Evolutionary conservation across 2,888 invertebrate species (phyloP).

Genomic region (Stegophylla sp.): DNA sequence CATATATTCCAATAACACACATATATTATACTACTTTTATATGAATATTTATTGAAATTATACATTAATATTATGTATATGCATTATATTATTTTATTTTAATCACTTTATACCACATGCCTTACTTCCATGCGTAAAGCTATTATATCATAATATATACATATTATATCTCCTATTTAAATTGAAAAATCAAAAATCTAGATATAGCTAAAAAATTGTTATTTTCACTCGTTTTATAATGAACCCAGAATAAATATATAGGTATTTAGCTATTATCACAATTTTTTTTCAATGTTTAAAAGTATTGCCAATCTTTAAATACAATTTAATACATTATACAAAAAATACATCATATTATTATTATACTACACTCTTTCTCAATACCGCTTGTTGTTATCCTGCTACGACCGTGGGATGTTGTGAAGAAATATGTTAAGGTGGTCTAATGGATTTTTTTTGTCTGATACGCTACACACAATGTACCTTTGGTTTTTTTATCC

Average conservation of each 20-base stretch:
- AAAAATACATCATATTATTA: slow-evolving; percentile 31
- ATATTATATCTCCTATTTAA: slow-evolving; percentile 17
- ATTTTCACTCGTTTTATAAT: not conserved
- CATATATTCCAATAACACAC: no score
- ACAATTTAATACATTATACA: slow-evolving; percentile 28
- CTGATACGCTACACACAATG: slow-evolving; percentile 44
- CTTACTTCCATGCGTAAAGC: no score
- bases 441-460: slow-evolving; percentile 52
- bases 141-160: not conserved
- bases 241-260: no score
- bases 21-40: no score
- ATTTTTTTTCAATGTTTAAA: not conserved
- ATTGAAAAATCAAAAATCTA: slow-evolving; percentile 1
- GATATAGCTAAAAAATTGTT: slow-evolving; percentile 1
- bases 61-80: no score
- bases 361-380: slow-evolving; percentile 45
- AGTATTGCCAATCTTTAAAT: slow-evolving; percentile 30
- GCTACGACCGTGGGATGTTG: slow-evolving; percentile 49
- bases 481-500: slow-evolving; percentile 54
- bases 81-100: no score
- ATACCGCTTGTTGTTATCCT: slow-evolving; percentile 43
- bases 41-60: no score
- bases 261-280: no score
- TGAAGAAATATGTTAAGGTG: slow-evolving; percentile 55
- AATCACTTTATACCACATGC: no score